These are phyloP conservation scores for Lithodes maja DNA, from an alignment of 2,888 invertebrate genomes.

Conservation along the genomic window DNA sequence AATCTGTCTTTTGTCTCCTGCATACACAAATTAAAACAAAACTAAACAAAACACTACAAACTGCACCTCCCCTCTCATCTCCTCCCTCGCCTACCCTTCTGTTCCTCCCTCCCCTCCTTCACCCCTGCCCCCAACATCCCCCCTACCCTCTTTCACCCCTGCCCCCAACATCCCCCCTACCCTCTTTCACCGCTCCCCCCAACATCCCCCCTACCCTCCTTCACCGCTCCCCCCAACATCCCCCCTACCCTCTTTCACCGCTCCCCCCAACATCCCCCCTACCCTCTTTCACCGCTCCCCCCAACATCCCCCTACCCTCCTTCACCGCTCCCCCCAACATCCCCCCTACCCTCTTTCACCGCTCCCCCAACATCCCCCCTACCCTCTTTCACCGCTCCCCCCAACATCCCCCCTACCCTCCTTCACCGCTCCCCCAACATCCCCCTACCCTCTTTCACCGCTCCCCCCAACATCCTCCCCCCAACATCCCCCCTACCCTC, in stretches of 20 bases:
- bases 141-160: background rate
- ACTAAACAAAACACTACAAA: too few relatives aligned
- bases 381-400: background rate
- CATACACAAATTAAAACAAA: too few relatives aligned
- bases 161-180: background rate
- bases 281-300: background rate
- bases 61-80: too few relatives aligned
- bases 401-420: too few relatives aligned
- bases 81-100: too few relatives aligned
- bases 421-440: background rate
- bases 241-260: background rate
- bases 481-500: background rate
- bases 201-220: background rate
- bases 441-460: too few relatives aligned
- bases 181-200: background rate
- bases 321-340: background rate
- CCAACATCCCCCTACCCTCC: background rate
- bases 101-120: too few relatives aligned
- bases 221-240: background rate
- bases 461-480: too few relatives aligned
- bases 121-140: background rate
- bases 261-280: background rate
- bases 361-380: background rate
- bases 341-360: background rate
- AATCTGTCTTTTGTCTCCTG: too few relatives aligned